Evolutionary conservation across 2,888 invertebrate species (phyloP).

Genomic region (Drosophila anomelani): DNA sequence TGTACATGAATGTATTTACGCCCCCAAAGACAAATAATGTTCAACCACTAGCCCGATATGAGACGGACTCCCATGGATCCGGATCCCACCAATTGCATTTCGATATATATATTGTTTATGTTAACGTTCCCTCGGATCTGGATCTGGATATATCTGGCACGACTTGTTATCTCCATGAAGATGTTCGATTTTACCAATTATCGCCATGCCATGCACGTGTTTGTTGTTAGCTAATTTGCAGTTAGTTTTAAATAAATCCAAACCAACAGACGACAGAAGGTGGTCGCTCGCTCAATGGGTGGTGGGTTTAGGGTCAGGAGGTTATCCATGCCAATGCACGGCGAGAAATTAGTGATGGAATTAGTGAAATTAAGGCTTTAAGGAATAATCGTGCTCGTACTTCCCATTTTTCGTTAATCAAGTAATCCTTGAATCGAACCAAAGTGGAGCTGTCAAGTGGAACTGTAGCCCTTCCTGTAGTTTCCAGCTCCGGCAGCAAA

Average conservation of each 20-base stretch:
- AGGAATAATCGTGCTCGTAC: no score
- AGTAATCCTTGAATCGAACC: neutral
- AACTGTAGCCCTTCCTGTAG: neutral
- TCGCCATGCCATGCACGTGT: constrained; percentile 53
- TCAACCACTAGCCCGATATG: constrained; percentile 32
- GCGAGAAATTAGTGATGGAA: neutral
- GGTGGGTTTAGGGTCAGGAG: constrained; percentile 7
- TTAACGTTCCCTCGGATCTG: constrained; percentile 21
- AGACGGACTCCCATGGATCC: constrained; percentile 8
- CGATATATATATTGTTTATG: constrained; percentile 10
- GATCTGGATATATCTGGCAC: constrained; percentile 2
- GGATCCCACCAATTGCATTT: constrained; percentile 37
- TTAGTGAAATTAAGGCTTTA: neutral
- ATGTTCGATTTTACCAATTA: constrained; percentile 17
- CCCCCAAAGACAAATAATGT: constrained; percentile 43
- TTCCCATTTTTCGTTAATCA: neutral
- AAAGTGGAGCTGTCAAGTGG: constrained; percentile 2
- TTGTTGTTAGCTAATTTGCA: constrained; percentile 66
- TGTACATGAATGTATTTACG: constrained; percentile 9
- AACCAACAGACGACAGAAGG: constrained; percentile 30
- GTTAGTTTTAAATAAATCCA: constrained; percentile 61
- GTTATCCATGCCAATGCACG: constrained; percentile 1
- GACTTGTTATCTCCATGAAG: constrained; percentile 13
- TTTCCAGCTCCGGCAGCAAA: neutral
- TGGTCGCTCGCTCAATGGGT: constrained; percentile 17